Percentiles rank a stretch among this genome's conserved stretches.
phyloP scores from a whole-genome alignment of 2,113 vertebrate genomes.

The Tyrannus savana region DNA sequence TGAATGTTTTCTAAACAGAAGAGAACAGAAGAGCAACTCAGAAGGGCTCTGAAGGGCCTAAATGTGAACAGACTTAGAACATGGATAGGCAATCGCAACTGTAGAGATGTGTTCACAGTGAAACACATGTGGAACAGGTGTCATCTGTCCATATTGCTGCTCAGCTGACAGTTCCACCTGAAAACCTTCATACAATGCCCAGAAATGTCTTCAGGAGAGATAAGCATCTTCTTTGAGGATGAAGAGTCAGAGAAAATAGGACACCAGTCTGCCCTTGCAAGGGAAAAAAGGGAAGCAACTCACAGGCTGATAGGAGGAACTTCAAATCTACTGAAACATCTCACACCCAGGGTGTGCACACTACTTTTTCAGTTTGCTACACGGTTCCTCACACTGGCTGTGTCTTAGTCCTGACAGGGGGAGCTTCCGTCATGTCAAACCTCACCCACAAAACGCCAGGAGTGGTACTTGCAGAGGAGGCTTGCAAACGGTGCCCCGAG shows the following conservation, averaged over 20 bases:
- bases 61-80: not conserved
- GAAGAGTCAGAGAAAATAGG: not conserved
- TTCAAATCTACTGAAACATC: not conserved
- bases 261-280: not conserved
- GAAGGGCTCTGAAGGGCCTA: not conserved
- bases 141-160: not conserved
- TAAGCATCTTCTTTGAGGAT: not conserved
- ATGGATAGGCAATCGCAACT: not conserved
- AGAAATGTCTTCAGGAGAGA: not conserved
- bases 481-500: not conserved
- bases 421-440: not conserved
- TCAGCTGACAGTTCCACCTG: not conserved
- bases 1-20: not conserved
- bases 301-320: not conserved
- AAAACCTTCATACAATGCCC: not conserved
- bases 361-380: not conserved
- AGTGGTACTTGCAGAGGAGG: not conserved
- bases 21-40: not conserved
- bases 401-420: not conserved
- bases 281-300: not conserved
- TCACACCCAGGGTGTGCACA: not conserved
- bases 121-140: not conserved
- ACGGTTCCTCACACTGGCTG: fast-evolving
- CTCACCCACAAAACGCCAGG: not conserved
- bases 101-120: not conserved